These are phyloP conservation scores for Apamea sordens DNA, from an alignment of 2,888 invertebrate genomes.

Conservation along the genomic window DNA sequence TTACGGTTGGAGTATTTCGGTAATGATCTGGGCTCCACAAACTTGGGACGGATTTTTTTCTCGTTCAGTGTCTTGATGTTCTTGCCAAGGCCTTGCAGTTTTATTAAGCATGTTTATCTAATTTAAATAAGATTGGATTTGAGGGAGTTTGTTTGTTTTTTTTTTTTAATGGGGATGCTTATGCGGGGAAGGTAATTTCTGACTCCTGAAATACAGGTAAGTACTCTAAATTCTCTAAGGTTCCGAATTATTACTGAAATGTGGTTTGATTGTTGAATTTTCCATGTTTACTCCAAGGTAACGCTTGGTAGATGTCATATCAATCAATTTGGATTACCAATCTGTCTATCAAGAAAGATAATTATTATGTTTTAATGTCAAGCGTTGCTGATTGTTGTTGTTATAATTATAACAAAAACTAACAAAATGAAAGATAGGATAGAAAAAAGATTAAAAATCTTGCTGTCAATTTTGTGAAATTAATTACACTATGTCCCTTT, in stretches of 20 bases:
- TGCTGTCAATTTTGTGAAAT: neutral
- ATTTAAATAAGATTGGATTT: conserved; percentile 63
- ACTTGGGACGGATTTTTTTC: conserved; percentile 66
- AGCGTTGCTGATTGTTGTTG: neutral
- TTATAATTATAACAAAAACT: neutral
- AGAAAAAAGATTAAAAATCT: neutral
- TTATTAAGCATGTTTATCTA: conserved; percentile 63
- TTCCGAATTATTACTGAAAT: neutral
- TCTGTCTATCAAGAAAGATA: neutral
- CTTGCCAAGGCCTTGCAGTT: conserved; percentile 54
- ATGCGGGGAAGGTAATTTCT: neutral
- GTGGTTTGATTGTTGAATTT: neutral
- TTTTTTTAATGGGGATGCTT: conserved; percentile 2
- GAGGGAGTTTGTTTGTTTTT: neutral
- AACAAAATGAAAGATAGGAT: neutral
- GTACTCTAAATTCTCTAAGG: neutral
- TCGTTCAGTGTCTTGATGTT: conserved; percentile 59
- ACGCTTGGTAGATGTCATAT: neutral
- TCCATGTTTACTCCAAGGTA: neutral
- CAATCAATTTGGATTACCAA: neutral
- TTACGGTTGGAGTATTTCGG: conserved; percentile 72
- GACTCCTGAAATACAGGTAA: neutral
- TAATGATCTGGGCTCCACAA: conserved; percentile 72
- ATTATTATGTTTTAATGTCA: neutral
- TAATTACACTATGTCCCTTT: neutral